Percentiles rank a stretch among this genome's conserved stretches.
Conservation (phyloP, 2,113 vertebrate genomes). For the Brachypodius melanocephalos region DNA sequence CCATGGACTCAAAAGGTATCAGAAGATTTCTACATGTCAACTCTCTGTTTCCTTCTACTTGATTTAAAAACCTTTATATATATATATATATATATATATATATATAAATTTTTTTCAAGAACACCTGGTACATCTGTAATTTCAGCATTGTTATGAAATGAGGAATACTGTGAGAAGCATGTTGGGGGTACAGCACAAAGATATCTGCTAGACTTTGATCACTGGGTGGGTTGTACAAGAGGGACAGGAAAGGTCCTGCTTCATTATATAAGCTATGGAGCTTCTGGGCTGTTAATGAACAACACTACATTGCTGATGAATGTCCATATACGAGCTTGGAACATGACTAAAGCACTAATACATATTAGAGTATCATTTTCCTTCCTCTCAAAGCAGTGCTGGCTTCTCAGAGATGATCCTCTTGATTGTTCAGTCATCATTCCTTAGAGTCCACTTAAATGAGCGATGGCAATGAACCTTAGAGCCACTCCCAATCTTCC, state of each 20-base stretch:
- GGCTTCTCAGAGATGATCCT: background rate
- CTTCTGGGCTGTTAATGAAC: background rate
- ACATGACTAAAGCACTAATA: background rate
- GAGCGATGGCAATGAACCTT: background rate
- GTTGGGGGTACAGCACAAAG: background rate
- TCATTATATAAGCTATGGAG: background rate
- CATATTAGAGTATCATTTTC: background rate
- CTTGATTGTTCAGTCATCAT: background rate
- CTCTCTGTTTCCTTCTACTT: background rate
- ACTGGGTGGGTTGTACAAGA: background rate
- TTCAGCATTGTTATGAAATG: background rate
- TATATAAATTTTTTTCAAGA: no score
- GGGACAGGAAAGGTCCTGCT: background rate
- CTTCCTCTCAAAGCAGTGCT: background rate
- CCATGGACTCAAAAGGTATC: background rate
- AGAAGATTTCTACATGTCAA: background rate
- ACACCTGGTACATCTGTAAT: background rate
- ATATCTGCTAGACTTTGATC: background rate
- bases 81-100: no score
- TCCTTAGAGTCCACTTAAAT: background rate
- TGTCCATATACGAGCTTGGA: background rate
- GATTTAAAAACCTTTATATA: background rate
- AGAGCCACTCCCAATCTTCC: background rate
- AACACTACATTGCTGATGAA: background rate
- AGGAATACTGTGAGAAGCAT: background rate